phyloP scores from a whole-genome alignment of 37 sponge, comb jelly and placozoan species.

The Aplysina aerophoba region DNA sequence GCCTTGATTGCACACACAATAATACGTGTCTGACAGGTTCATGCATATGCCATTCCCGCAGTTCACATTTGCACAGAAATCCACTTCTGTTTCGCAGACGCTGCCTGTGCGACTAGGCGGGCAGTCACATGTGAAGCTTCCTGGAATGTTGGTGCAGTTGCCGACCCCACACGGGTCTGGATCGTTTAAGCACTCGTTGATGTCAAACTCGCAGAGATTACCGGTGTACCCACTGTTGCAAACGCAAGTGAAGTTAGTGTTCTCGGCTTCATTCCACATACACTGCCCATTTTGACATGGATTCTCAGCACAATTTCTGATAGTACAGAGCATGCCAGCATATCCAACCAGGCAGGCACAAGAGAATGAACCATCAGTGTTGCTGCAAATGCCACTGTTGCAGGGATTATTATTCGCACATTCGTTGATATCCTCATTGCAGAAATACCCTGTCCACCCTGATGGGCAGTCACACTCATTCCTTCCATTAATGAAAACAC shows the following conservation, averaged over 20 bases:
- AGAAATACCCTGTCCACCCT: slow-evolving; percentile 19
- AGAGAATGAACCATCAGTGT: neutral
- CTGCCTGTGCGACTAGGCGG: slow-evolving; percentile 5
- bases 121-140: slow-evolving; percentile 42
- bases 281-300: slow-evolving; percentile 54
- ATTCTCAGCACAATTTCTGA: neutral
- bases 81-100: neutral
- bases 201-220: neutral
- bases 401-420: neutral
- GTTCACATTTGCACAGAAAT: neutral
- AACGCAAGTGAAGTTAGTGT: slow-evolving; percentile 28
- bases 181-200: slow-evolving; percentile 3
- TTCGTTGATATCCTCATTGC: slow-evolving; percentile 24
- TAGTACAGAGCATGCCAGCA: neutral
- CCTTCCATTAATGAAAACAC: neutral
- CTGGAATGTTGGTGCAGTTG: neutral
- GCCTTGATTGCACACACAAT: slow-evolving; percentile 68
- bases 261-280: neutral
- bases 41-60: slow-evolving; percentile 13
- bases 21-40: slow-evolving; percentile 18
- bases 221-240: slow-evolving; percentile 37
- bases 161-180: slow-evolving; percentile 10
- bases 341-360: slow-evolving; percentile 18
- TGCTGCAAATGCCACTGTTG: slow-evolving; percentile 14
- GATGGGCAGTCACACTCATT: slow-evolving; percentile 34